phyloP scores from a whole-genome alignment of 2,888 invertebrate species.

The Steinernema carpocapsae region DNA sequence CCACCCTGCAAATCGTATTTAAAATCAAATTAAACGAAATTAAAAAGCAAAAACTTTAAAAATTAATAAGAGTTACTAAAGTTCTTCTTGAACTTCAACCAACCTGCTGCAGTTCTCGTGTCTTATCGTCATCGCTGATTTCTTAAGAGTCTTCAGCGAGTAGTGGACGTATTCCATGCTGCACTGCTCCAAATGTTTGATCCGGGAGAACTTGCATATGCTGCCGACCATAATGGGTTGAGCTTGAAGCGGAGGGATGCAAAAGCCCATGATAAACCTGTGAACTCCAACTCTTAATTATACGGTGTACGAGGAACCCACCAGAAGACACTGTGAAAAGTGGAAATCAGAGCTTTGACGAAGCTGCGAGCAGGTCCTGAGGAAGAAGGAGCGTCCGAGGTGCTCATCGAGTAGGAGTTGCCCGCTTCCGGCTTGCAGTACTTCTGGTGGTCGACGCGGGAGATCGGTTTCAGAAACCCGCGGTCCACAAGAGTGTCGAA shows the following conservation, averaged over 20 bases:
- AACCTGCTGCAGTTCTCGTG: slow-evolving; percentile 18
- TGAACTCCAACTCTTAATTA: neutral
- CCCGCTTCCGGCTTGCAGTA: slow-evolving; percentile 18
- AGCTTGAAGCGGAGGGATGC: neutral
- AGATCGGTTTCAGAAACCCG: neutral
- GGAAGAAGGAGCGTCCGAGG: neutral
- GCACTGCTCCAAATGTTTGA: slow-evolving; percentile 40
- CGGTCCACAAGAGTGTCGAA: neutral
- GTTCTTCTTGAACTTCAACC: neutral
- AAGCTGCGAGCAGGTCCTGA: neutral
- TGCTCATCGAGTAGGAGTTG: slow-evolving; percentile 26
- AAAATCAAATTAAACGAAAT: no score
- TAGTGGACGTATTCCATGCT: slow-evolving; percentile 34
- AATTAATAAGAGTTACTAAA: no score
- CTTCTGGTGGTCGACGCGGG: slow-evolving; percentile 12
- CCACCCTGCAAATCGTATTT: neutral
- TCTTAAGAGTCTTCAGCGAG: neutral
- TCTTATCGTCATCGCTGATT: neutral
- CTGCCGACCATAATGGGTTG: slow-evolving; percentile 36
- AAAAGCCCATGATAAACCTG: neutral
- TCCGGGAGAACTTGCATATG: slow-evolving; percentile 39
- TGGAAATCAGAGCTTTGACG: neutral
- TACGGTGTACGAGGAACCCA: neutral
- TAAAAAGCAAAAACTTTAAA: neutral
- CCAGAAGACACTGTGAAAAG: neutral